A percentile compares a stretch with the other conserved stretches of the same genome.
These are phyloP conservation scores for Grapholita molesta DNA, from an alignment of 1,140 invertebrate species.

Conservation along the genomic window DNA sequence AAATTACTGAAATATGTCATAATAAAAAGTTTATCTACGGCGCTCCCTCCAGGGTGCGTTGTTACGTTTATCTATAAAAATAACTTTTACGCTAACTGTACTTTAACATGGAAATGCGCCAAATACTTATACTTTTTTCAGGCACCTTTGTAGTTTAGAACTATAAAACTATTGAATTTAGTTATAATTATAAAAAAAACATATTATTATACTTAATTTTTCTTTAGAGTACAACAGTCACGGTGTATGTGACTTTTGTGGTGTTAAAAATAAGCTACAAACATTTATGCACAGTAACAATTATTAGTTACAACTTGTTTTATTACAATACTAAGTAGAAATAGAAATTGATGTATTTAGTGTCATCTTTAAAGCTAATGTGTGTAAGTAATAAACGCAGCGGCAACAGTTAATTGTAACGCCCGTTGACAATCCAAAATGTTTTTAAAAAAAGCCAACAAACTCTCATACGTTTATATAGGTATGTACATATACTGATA, in stretches of 20 bases:
- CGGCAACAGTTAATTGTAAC: neutral
- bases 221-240: too few relatives aligned
- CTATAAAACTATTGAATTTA: too few relatives aligned
- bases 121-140: neutral
- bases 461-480: neutral
- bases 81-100: constrained; percentile 14
- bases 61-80: constrained; percentile 21
- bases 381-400: neutral
- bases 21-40: constrained; percentile 48
- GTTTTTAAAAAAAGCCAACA: neutral
- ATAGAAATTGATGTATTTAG: neutral
- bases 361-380: neutral
- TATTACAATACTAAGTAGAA: neutral
- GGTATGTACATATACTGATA: too few relatives aligned
- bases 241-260: too few relatives aligned
- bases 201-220: too few relatives aligned
- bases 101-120: neutral
- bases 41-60: constrained; percentile 38
- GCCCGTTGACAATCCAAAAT: neutral
- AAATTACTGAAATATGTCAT: constrained; percentile 60
- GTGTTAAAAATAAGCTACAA: too few relatives aligned
- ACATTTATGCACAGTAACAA: neutral
- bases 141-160: too few relatives aligned
- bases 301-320: neutral
- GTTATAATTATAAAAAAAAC: too few relatives aligned